Evolutionary conservation across 2,888 invertebrate species (phyloP), one percentile per base, ranked within the genome.

Genomic region (Macrostomum cliftonense): DNA sequence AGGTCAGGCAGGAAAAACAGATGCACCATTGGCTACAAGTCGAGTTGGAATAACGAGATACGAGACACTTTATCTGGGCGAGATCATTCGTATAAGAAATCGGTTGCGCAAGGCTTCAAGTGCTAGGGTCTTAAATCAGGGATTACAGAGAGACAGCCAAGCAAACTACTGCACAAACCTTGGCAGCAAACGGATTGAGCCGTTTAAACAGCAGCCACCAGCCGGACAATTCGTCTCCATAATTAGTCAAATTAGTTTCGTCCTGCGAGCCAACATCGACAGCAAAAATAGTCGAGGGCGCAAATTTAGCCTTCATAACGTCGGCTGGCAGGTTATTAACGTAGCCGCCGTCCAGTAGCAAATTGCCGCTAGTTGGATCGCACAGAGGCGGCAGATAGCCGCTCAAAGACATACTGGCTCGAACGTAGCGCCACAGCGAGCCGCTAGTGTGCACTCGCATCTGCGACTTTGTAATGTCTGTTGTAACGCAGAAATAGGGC

Each of bases 301-400:
- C 93, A 21, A 97, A 97, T 63, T 73, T 65, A 46, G 82, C 80
- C 56, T 85, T 76, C 89, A 95, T 91, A 54, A 93, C 87, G 71
- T 95, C 95, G 60, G 93, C 95, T 93, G 72, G 97, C 70, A 97
- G 79, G 77, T 97, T 99, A 81, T 99, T 97, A 76, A 91, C 89
- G 78, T 97, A 99, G 76, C 97, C 97, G 74, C 97, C 97, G 77
- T 99, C 97, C 75, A 99, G 80, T 65, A 99, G 81, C 65, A 93
- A 82, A 78, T 45, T 97, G 66, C 95, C 95, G 77, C 97, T 95
- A 70, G 79, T 77, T 48, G 95, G 95, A 77, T 99, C 97, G 77
- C 97, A 97, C 67, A 97, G 78, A 57, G 97, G 95, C 64, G 97
- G 97, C 81, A 97, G 84, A 77, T 95, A 95, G 66, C 95, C 95